phyloP scores from a whole-genome alignment of 2,797 vertebrate genomes.

The Anas georgica region DNA sequence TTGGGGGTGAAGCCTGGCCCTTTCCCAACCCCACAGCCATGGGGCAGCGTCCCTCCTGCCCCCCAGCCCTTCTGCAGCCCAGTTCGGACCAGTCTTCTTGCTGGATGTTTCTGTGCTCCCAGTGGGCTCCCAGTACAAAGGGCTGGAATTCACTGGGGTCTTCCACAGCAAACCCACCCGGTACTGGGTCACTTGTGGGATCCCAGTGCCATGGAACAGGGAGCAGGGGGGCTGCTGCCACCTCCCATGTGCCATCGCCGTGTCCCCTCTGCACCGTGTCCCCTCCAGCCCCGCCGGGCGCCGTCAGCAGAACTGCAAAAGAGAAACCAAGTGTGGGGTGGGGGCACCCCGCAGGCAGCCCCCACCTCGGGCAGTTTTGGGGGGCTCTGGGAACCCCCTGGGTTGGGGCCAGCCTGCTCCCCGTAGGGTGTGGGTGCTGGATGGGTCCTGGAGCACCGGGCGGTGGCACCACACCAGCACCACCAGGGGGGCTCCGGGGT shows the following conservation, averaged over 20 bases:
- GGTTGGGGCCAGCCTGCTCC: background rate
- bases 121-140: background rate
- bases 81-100: background rate
- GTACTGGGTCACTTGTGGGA: accelerated
- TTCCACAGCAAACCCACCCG: background rate
- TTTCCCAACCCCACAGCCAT: background rate
- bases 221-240: background rate
- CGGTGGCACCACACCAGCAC: background rate
- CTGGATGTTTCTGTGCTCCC: background rate
- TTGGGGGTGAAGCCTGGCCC: background rate
- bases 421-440: too few species aligned
- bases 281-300: background rate
- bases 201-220: background rate
- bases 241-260: background rate
- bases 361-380: accelerated
- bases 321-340: background rate
- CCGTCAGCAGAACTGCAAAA: conserved; percentile 67
- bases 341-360: background rate
- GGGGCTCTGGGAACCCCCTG: background rate
- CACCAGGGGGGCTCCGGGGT: background rate
- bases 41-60: background rate
- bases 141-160: background rate
- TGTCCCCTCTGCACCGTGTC: accelerated
- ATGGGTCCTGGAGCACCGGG: too few species aligned
- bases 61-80: background rate